Conservation (phyloP, 2,888 invertebrate genomes). For the Nephrotoma flavescens region DNA sequence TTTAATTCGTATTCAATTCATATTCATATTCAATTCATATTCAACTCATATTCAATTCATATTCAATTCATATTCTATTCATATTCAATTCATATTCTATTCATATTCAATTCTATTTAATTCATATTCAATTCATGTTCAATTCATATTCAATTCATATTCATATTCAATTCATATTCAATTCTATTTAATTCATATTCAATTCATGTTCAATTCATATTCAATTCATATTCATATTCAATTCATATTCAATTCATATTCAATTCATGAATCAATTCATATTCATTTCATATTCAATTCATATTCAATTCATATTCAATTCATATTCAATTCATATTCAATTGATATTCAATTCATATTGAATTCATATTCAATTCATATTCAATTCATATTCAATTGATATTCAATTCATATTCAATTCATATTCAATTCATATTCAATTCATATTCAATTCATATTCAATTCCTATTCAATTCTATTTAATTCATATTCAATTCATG, state of each 20-base stretch:
- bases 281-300: background rate
- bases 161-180: background rate
- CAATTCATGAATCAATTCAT: background rate
- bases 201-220: background rate
- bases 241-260: background rate
- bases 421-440: background rate
- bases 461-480: background rate
- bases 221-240: background rate
- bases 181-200: background rate
- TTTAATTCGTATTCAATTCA: background rate
- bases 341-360: background rate
- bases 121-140: background rate
- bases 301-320: background rate
- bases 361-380: background rate
- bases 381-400: background rate
- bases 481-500: background rate
- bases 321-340: background rate
- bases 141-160: background rate
- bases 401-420: background rate
- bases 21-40: background rate
- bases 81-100: background rate
- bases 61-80: background rate
- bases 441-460: background rate
- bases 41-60: background rate
- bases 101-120: background rate